Base-by-base conservation (phyloP, 2,113 vertebrate species). In the Octodon degus region DNA sequence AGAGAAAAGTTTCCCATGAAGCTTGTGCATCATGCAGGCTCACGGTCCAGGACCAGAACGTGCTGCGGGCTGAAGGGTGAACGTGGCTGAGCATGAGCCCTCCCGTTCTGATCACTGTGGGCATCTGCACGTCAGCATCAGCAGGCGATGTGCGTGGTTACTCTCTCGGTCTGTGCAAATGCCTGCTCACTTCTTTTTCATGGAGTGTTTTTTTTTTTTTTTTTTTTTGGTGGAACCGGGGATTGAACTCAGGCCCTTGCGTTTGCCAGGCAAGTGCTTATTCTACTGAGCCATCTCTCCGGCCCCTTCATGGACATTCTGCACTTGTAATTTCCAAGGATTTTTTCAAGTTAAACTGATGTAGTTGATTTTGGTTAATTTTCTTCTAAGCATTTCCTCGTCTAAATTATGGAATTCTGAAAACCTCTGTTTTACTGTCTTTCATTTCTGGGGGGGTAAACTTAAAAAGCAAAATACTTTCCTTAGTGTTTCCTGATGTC, bases 341-440 rank as follows among this genome's bases (percentile, higher is more conserved):
- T 86, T 27, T 93, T 82, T 55, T 68, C 34, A 32, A 34, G 32
- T 82, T 74, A 1, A 25, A 53, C 47, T n/a, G 63, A 79, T 47
- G 72, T 81, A 20, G 65, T 92, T 95, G 25, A 50, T 93, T 90
- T 90, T 53, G 50, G 40, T 43, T 86, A 79, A 22, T 84, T 95
- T 70, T 93, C 11, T 58, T 55, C 32, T 65, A 43, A 58, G 53
- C n/a, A 80, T 80, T 89, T 91, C 7, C 4, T 93, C 19, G 67
- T 68, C 32, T 10, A 84, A 34, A 8, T 77, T 83, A 32, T 0
- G 25, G 62, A 68, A 72, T 93, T 93, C 11, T 82, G 74, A 93
- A 58, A 67, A 10, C 25, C 30, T 82, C 32, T 74, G 9, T 88
- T 47, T 63, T 65, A n/a, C 19, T 62, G 67, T 11, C 17, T 60